Conservation (phyloP, 2,113 vertebrate genomes). For the Nothoprocta pentlandii region DNA sequence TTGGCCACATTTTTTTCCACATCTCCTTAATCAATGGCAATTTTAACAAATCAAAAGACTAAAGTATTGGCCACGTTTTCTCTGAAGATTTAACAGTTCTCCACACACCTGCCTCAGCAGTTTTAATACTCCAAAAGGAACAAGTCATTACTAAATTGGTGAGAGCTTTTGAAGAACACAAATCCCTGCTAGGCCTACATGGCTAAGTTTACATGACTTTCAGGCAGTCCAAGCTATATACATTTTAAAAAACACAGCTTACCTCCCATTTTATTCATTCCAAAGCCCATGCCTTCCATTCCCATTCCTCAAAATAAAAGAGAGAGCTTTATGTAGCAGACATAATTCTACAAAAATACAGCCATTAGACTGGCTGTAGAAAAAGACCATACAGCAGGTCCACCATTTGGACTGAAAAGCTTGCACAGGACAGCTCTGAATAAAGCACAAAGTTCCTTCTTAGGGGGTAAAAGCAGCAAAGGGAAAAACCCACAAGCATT, state of each 20-base stretch:
- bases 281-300: conserved; percentile 95
- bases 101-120: background rate
- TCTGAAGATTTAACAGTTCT: background rate
- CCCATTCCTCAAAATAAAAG: conserved; percentile 84
- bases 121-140: background rate
- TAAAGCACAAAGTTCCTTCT: conserved; percentile 49
- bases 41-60: background rate
- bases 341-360: background rate
- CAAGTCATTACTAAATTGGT: rapidly evolving
- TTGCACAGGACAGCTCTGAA: conserved; percentile 19
- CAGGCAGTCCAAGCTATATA: background rate
- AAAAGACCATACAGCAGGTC: background rate
- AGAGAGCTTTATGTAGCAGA: conserved; percentile 66
- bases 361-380: conserved; percentile 18
- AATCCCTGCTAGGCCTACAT: background rate
- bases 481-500: conserved; percentile 32
- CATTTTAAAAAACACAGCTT: conserved; percentile 51
- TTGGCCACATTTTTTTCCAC: background rate
- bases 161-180: background rate
- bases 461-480: conserved; percentile 49
- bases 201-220: background rate
- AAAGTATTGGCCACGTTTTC: rapidly evolving
- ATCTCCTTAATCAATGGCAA: background rate
- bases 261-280: conserved; percentile 98
- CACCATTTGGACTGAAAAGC: background rate